Percentiles rank a stretch among this genome's conserved stretches.
Evolutionary conservation across 2,797 vertebrate genomes (phyloP).

Genomic region (Peromyscus aztecus): DNA sequence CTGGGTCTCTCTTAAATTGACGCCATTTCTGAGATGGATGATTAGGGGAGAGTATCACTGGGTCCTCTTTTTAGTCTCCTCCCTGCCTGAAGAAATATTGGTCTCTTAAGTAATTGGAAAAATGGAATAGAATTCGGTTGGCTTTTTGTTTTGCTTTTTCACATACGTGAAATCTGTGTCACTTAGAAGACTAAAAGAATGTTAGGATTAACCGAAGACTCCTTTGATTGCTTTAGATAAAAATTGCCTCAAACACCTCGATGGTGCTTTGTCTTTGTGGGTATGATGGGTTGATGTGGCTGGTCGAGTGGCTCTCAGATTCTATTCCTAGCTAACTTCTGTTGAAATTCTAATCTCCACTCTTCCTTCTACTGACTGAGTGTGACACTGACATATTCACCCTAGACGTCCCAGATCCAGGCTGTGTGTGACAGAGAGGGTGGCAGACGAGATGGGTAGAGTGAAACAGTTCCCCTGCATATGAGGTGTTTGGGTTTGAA

Average conservation of each 20-base stretch:
- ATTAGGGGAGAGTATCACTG: neutral
- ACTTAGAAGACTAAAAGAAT: neutral
- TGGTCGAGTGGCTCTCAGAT: neutral
- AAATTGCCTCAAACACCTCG: neutral
- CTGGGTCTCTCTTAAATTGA: neutral
- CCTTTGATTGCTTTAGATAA: constrained; percentile 28
- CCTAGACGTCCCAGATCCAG: neutral
- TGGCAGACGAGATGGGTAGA: neutral
- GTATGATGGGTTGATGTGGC: neutral
- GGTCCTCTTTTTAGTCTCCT: neutral
- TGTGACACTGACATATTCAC: neutral
- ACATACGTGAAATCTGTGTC: neutral
- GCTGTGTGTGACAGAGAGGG: neutral
- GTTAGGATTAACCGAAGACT: neutral
- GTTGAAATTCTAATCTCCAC: neutral
- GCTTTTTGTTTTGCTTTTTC: neutral
- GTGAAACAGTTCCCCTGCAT: neutral
- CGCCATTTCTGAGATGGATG: constrained; percentile 13
- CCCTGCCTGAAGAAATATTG: constrained; percentile 32
- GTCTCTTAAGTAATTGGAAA: constrained; percentile 23
- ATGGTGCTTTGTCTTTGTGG: neutral
- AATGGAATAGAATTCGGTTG: neutral
- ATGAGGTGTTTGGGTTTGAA: neutral
- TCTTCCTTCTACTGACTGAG: neutral
- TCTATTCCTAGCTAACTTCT: neutral